Base-by-base conservation (phyloP, 1,140 invertebrate species). In the Antheraea mylitta region DNA sequence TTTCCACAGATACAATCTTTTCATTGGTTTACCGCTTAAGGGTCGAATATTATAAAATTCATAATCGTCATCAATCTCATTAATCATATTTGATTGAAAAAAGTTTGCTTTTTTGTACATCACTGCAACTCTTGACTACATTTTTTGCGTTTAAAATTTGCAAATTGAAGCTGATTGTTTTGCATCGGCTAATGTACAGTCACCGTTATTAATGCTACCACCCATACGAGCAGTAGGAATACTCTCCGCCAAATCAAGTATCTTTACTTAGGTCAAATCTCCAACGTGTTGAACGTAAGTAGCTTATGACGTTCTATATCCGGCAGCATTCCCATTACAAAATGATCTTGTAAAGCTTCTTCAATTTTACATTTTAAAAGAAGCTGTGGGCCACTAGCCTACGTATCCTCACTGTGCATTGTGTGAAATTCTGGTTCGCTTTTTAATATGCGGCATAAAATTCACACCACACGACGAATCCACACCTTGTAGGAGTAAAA, bases 361-460 rank as follows among this genome's bases (percentile, higher is more conserved):
- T 81, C 77, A 0, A n/a, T n/a, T n/a, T n/a, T n/a, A 75, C 62
- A 22, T 77, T 72, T 0, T n/a, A 7, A 45, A 83, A 83, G 0
- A 10, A 38, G 38, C 79, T 79, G 10, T 71, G 18, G 7, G 69
- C 59, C 3, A 75, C 77, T 6, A 84, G 48, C 0, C 80, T 77
- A 0, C 80, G 71, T 9, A 84, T 63, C 42, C 79, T 68, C 3
- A 77, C 79, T 1, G 74, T 77, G 74, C 81, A 80, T 22, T 80
- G 73, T 5, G 74, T 11, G 18, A 66, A 66, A 3, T 68, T 63
- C 38, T 80, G 79, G 3, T 36, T 61, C 3, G 42, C 0, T 30
- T 73, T 65, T 58, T 83, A 79, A 0, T 62, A 58, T 0, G 76
- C 76, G 0, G 78, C 42, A 58, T 78, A 80, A 61, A 83, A 83